These are phyloP conservation scores for Ichneumoninae sp. DNA, from an alignment of 2,888 invertebrate species.

Conservation along the genomic window DNA sequence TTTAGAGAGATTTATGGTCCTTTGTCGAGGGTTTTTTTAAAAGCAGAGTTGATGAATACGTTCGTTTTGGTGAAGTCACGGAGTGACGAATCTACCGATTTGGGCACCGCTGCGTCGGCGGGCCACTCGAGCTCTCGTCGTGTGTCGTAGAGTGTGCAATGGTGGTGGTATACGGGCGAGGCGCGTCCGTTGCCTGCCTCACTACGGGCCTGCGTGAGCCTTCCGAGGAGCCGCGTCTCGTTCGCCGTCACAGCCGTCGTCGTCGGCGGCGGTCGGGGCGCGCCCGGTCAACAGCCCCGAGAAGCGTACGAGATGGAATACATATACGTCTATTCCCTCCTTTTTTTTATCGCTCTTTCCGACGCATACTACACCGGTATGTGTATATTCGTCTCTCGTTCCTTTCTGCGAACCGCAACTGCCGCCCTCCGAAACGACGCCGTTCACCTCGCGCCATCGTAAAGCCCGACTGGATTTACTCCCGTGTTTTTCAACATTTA, in stretches of 20 bases:
- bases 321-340: constrained; percentile 27
- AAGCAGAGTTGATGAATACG: neutral
- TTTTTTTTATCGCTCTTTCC: constrained; percentile 24
- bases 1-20: neutral
- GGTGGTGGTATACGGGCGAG: constrained; percentile 51
- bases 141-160: constrained; percentile 15
- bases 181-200: constrained; percentile 80
- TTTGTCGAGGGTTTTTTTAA: neutral
- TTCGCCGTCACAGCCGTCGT: constrained; percentile 47
- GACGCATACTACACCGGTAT: constrained; percentile 11
- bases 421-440: neutral
- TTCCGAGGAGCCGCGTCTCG: constrained; percentile 71
- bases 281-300: constrained; percentile 79
- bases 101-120: constrained; percentile 69
- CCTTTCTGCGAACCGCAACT: neutral
- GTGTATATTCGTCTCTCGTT: constrained; percentile 20
- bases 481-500: neutral
- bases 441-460: neutral
- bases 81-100: constrained; percentile 47
- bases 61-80: neutral
- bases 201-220: constrained; percentile 82
- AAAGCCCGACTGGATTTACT: neutral
- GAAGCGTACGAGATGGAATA: constrained; percentile 23
- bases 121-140: constrained; percentile 48
- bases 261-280: constrained; percentile 62